These are phyloP conservation scores for Rousettus leschenaultii DNA, from an alignment of 2,113 vertebrate genomes.

Conservation along the genomic window DNA sequence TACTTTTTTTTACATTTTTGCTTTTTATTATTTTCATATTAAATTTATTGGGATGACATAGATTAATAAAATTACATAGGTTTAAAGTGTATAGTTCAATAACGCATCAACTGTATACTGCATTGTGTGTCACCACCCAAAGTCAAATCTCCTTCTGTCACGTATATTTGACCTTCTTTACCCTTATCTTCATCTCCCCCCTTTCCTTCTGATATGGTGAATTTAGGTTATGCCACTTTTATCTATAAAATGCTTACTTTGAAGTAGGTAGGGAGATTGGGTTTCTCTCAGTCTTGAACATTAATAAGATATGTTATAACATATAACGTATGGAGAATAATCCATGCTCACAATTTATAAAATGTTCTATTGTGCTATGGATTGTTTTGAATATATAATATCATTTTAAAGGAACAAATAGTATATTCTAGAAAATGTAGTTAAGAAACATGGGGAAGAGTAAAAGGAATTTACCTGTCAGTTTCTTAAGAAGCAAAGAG, in stretches of 20 bases:
- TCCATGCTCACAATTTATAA: not conserved
- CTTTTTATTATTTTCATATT: no score
- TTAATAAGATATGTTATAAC: not conserved
- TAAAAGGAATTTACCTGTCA: not conserved
- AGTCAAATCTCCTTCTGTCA: no score
- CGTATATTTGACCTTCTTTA: no score
- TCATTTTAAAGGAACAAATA: not conserved
- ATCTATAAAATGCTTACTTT: slow-evolving; percentile 7
- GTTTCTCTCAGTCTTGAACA: not conserved
- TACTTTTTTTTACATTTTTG: not conserved
- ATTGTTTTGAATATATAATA: not conserved
- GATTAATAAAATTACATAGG: no score
- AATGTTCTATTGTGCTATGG: not conserved
- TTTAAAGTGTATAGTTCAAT: no score
- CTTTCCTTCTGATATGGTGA: not conserved
- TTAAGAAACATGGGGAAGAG: not conserved
- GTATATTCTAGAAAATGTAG: not conserved
- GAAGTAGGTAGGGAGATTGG: not conserved
- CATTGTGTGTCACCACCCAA: no score
- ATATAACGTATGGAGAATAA: not conserved
- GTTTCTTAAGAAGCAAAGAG: not conserved
- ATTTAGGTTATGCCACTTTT: not conserved
- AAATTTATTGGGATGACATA: no score
- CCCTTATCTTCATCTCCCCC: no score
- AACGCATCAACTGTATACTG: no score